phyloP scores from a whole-genome alignment of 2,797 vertebrate genomes.

The Zonotrichia albicollis region DNA sequence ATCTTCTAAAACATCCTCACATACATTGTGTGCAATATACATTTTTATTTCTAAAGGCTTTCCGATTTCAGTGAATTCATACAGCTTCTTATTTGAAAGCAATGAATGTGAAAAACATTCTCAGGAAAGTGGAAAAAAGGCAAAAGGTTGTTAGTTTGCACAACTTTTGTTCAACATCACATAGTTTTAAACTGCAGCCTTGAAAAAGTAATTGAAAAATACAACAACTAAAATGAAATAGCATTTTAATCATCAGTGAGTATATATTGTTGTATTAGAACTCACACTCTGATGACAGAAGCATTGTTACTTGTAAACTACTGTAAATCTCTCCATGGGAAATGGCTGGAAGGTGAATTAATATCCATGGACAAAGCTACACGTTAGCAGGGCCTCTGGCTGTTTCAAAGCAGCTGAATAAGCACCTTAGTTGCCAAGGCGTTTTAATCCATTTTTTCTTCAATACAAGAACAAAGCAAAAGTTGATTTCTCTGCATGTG shows the following conservation, averaged over 20 bases:
- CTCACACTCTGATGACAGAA: background rate
- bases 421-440: rapidly evolving
- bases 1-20: background rate
- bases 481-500: background rate
- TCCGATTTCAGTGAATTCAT: background rate
- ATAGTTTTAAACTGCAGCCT: background rate
- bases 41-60: background rate
- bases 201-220: background rate
- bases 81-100: background rate
- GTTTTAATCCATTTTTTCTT: background rate
- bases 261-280: background rate
- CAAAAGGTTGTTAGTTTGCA: background rate
- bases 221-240: background rate
- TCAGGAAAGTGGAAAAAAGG: background rate
- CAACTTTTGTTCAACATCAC: background rate
- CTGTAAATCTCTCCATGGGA: background rate
- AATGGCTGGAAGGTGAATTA: background rate
- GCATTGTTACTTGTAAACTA: background rate
- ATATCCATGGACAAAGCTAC: background rate
- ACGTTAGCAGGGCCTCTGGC: background rate
- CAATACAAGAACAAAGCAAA: background rate
- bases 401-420: background rate
- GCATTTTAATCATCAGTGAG: background rate
- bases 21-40: background rate
- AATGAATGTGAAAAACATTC: background rate